Evolutionary conservation across 53 echinoderm and acorn worm genomes (phyloP), one percentile per base, ranked within the genome.

Genomic region (Echinometra lucunter): DNA sequence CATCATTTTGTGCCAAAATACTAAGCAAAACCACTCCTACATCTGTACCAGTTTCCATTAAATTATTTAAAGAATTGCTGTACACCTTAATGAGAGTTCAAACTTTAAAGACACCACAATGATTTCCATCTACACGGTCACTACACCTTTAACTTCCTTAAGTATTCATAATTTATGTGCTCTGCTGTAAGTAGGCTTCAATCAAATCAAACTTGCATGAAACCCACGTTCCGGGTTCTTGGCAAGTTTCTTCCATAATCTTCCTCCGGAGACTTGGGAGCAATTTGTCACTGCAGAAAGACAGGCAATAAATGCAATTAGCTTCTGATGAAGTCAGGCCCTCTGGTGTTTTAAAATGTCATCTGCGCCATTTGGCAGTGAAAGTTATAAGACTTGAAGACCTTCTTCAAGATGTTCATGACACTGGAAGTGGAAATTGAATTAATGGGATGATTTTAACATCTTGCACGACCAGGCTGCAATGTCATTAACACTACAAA

Each of bases 221-320:
- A 78, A 42, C 78, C 17, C 78, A 78, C 78, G 38, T 42, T 38
- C 19, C 6, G 38, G 1, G 42, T 42, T 78, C 78, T 78, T 42
- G 7, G 38, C 78, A 40, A 13, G 21, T 21, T 78, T 78, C 42
- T 78, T 42, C 38, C 78, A 78, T 40, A 78, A 78, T 78, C 78
- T 78, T 17, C 13, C 78, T 42, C 38, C 38, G 42, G 78, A 78
- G 78, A 38, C 2, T 78, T 78, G 4, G 8, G 42, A 35, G 38
- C 78, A 78, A 78, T 78, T 78, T 78, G 78, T 78, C 78, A 78
- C 21, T 38, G n/a, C 38, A 75, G 40, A 78, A 42, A 75, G 75
- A 78, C 42, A 42, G 78, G 78, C 78, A 78, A 78, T 78, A 38
- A 78, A 78, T 78, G 78, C 78, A 78, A 78, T 78, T 78, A 78